These are phyloP conservation scores for Himalopsyche tibetana DNA, from an alignment of 2,888 invertebrate genomes.

Conservation along the genomic window DNA sequence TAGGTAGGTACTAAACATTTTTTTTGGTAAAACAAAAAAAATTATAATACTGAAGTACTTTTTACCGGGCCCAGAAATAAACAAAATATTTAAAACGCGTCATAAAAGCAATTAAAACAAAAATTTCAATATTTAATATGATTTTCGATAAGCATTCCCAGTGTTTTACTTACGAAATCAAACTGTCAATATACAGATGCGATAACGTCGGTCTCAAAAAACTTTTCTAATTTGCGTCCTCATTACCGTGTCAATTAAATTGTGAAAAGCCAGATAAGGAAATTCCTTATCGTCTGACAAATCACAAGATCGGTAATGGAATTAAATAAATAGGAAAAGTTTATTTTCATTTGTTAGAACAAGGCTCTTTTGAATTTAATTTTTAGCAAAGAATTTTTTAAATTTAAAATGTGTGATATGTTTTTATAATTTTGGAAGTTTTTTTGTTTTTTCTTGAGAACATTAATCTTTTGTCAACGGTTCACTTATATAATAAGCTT, in stretches of 20 bases:
- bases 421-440: neutral
- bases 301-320: constrained; percentile 61
- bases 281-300: constrained; percentile 56
- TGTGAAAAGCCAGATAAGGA: constrained; percentile 56
- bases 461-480: neutral
- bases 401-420: constrained; percentile 47
- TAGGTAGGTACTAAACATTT: too few relatives aligned
- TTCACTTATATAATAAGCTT: too few relatives aligned
- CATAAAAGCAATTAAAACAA: neutral
- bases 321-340: constrained; percentile 65
- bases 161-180: constrained; percentile 57
- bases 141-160: constrained; percentile 50
- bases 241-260: constrained; percentile 66
- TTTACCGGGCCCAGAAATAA: too few relatives aligned
- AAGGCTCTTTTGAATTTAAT: constrained; percentile 54
- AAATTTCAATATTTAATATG: neutral
- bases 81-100: too few relatives aligned
- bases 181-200: constrained; percentile 63
- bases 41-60: too few relatives aligned
- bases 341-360: constrained; percentile 56
- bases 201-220: constrained; percentile 58
- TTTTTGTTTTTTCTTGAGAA: too few relatives aligned
- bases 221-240: constrained; percentile 65
- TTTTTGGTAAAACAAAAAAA: too few relatives aligned
- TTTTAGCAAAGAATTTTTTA: constrained; percentile 44